Conservation (phyloP, 2,113 vertebrate species). For the Hippotragus niger region DNA sequence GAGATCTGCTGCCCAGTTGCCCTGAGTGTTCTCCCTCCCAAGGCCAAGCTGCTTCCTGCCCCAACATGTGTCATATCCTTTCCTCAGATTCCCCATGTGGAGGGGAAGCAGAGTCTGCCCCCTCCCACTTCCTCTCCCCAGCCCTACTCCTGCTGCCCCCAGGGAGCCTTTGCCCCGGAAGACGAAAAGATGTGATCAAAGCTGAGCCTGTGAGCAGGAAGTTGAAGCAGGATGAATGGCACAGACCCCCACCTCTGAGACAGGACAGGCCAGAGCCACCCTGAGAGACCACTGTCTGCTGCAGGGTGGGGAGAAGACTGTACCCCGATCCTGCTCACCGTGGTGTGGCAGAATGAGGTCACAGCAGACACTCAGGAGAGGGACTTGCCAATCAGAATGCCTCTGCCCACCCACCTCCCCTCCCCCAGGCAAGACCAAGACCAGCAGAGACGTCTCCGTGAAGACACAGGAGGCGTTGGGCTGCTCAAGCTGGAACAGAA, state of each 20-base stretch:
- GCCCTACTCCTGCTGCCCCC: background rate
- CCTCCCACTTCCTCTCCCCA: slow-evolving; percentile 28
- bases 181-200: background rate
- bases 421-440: background rate
- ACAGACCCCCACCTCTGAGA: background rate
- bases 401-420: background rate
- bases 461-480: background rate
- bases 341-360: background rate
- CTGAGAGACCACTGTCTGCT: background rate
- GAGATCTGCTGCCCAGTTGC: background rate
- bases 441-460: background rate
- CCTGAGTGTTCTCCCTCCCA: background rate
- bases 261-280: background rate
- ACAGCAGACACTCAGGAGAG: background rate
- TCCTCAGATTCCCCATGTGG: background rate
- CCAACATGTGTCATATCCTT: slow-evolving; percentile 35
- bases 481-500: background rate
- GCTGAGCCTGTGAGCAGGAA: slow-evolving; percentile 7
- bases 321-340: background rate
- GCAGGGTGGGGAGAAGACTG: fast-evolving
- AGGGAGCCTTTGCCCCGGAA: slow-evolving; percentile 15
- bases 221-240: slow-evolving; percentile 6
- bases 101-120: background rate
- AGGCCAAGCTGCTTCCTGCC: slow-evolving; percentile 19
- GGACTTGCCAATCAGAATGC: background rate